Base-by-base conservation (phyloP, 2,113 vertebrate genomes). In the Ceyx margarethae region DNA sequence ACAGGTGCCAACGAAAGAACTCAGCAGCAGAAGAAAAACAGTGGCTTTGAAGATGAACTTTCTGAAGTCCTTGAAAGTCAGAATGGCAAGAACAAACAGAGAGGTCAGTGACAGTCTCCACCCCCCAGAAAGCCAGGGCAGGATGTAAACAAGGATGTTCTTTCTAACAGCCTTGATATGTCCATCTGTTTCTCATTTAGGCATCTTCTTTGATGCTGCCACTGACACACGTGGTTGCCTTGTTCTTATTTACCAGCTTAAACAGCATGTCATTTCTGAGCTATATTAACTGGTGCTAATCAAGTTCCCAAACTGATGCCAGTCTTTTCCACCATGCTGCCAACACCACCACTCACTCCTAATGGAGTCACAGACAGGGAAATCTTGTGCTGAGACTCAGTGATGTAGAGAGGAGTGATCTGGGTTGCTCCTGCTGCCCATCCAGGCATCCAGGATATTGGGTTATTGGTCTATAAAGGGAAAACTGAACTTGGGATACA, bases 1-100 rank as follows among this genome's bases (percentile, higher is more conserved):
- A 19, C 85, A 99, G 99, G 98, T 80, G 97, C 97, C 95, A 98
- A 69, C 74, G 98, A 98, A 84, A 97, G 98, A 94, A 93, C 95
- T 8, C 95, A 93, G 50, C 98, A 97, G 89, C 96, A 97, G 90
- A 97, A 98, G 96, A 96, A 97, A 85, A 97, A 88, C 46, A 93
- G 95, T 5, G 87, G 95, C 11, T 96, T 93, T 1, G 89, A 97
- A 67, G 97, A 98, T 40, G 97, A 97, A 29, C 95, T 97, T 87
- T 97, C 97, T 0, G 97, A 96, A 71, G 96, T 95, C 80, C 97
- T 97, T 73, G 96, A 96, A 96, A 93, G 84, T 89, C 97, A 97
- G 81, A 91, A 81, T 0, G 35, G 93, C 31, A 71, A 94, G 85
- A 96, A 96, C 3, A 87, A 53, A 50, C 77, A 45, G 50, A 83